Base-by-base conservation (phyloP, 2,888 invertebrate species). In the Lamellibrachia columna region DNA sequence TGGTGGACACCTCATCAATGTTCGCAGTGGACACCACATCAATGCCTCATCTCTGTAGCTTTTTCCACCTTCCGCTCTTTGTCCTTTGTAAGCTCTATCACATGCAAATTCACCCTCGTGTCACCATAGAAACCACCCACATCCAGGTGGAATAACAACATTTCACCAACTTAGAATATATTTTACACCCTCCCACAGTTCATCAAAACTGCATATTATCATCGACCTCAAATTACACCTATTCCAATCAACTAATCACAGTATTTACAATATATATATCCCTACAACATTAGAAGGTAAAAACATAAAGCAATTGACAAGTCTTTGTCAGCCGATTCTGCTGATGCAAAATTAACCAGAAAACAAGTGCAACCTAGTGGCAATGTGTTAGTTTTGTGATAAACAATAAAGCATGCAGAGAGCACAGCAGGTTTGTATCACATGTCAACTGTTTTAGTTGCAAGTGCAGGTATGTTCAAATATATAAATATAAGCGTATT, bases 401-500 rank as follows among this genome's bases (percentile, higher is more conserved):
- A 75, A 75, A 75, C 75, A 75, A 75, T 22, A 75, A 22, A 75
- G 75, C 75, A 75, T 75, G 75, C 75, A 4, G 75, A 75, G 15
- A 75, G 75, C 75, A 75, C n/a, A 15, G 75, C 75, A 75, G 75
- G 75, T 75, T 75, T 75, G n/a, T 75, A 75, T 22, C 75, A 75
- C 75, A 75, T 6, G 75, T 75, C 75, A 75, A n/a, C 15, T 75
- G 3, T 15, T 75, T 75, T 75, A 75, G 75, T 22, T 22, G 75
- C 75, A 75, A 15, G 75, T 75, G 75, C 75, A 11, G 75, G 75
- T 75, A 75, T 55, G 55, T 55, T 55, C 15, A 75, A 75, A 75
- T 75, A 75, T 75, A 75, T 75, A 75, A 75, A 75, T 75, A 75
- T 22, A 75, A 75, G 75, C 75, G 22, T 75, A 75, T 75, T 75